These are phyloP conservation scores for Drosophila yakuba DNA, from an alignment of 1,140 invertebrate genomes.

Conservation along the genomic window DNA sequence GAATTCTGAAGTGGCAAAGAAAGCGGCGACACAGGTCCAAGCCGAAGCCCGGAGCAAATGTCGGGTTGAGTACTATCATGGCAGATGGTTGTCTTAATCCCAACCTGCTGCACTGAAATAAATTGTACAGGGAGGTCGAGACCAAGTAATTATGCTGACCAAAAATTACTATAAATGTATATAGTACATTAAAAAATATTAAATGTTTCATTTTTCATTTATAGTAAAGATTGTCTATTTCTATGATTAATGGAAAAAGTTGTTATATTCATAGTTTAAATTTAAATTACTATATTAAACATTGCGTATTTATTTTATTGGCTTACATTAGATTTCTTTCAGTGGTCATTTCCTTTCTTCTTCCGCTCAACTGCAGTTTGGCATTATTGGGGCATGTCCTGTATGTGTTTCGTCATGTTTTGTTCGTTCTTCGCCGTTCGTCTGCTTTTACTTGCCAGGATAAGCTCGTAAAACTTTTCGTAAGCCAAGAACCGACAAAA, in stretches of 20 bases:
- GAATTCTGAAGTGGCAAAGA: conserved; percentile 21
- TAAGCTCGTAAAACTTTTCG: conserved; percentile 79
- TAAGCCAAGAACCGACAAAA: conserved; percentile 35
- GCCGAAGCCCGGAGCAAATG: conserved; percentile 7
- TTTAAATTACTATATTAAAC: too few species aligned
- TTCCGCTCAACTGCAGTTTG: conserved; percentile 53
- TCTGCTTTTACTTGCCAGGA: conserved; percentile 40
- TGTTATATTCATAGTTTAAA: too few species aligned
- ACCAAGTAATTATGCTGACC: neutral
- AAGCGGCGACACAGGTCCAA: conserved; percentile 24
- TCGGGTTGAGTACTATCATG: conserved; percentile 24
- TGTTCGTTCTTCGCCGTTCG: conserved; percentile 16
- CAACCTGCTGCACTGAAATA: conserved; percentile 1
- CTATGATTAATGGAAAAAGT: too few species aligned
- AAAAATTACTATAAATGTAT: neutral
- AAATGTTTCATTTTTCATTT: too few species aligned
- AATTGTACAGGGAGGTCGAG: neutral
- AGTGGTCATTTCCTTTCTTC: conserved; percentile 9
- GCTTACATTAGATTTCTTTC: neutral
- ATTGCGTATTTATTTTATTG: too few species aligned
- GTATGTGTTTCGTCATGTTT: conserved; percentile 70
- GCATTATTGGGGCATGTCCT: conserved; percentile 49
- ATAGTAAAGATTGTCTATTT: too few species aligned
- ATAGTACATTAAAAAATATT: too few species aligned
- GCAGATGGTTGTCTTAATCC: conserved; percentile 43